These are phyloP conservation scores for Camponotus fellah DNA, from an alignment of 2,888 invertebrate species.

Conservation along the genomic window DNA sequence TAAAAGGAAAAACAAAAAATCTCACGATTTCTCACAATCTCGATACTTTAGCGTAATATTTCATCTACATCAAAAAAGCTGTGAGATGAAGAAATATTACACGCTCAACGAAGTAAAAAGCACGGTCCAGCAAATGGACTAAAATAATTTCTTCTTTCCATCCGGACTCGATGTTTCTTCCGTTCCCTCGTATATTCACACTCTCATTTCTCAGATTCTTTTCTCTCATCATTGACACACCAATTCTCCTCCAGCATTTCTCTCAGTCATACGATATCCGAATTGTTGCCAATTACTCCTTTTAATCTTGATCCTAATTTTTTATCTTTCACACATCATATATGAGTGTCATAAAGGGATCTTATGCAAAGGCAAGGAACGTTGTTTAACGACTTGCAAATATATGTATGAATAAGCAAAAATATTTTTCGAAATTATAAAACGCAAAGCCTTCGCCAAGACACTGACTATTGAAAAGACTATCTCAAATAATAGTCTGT, in stretches of 20 bases:
- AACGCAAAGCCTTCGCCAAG: not conserved
- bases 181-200: not conserved
- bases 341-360: not conserved
- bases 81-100: slow-evolving; percentile 28
- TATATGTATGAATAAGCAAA: slow-evolving; percentile 10
- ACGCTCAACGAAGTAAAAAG: slow-evolving; percentile 8
- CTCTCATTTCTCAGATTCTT: not conserved
- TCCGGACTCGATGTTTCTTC: not conserved
- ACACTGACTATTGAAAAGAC: not conserved
- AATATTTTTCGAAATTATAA: slow-evolving; percentile 27
- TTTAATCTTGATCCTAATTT: slow-evolving; percentile 14
- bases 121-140: slow-evolving; percentile 13
- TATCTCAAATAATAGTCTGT: not conserved
- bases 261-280: not conserved
- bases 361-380: not conserved
- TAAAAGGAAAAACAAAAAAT: slow-evolving; percentile 5
- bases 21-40: not conserved
- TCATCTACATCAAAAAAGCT: not conserved
- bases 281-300: slow-evolving; percentile 23
- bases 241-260: not conserved
- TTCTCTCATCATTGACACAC: slow-evolving; percentile 25
- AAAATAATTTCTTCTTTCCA: slow-evolving; percentile 26
- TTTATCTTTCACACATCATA: not conserved
- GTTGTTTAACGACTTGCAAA: not conserved
- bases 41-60: slow-evolving; percentile 8